Conservation (phyloP, 2,888 invertebrate species). For the Meghimatium bilineatum region DNA sequence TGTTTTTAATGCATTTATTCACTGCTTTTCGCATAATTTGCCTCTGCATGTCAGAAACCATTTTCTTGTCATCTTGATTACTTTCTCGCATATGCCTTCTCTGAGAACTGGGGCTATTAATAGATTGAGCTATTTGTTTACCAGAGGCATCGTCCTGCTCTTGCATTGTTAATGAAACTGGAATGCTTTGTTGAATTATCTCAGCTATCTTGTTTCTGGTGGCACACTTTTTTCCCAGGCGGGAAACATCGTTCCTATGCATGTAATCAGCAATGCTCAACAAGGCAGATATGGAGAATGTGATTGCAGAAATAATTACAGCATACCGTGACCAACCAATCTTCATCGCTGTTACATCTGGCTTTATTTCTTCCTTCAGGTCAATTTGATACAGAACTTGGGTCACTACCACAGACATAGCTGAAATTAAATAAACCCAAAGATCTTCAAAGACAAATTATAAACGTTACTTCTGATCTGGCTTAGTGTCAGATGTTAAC, state of each 20-base stretch:
- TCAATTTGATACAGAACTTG: conserved; percentile 44
- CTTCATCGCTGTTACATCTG: conserved; percentile 8
- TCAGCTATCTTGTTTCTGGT: conserved; percentile 11
- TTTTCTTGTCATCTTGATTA: background rate
- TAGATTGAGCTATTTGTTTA: too few species aligned
- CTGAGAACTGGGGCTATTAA: background rate
- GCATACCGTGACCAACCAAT: conserved; percentile 42
- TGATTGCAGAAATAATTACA: conserved; percentile 33
- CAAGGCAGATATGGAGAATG: conserved; percentile 19
- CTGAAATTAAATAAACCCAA: conserved; percentile 19
- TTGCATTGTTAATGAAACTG: background rate
- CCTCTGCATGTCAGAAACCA: background rate
- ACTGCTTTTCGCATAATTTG: background rate
- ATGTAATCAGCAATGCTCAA: conserved; percentile 37
- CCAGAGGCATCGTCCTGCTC: background rate
- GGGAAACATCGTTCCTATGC: background rate
- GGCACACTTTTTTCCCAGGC: background rate
- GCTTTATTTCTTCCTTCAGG: conserved; percentile 19
- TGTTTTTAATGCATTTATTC: background rate
- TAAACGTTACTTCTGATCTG: background rate
- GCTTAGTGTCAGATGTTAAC: too few species aligned
- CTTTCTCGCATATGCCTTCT: background rate
- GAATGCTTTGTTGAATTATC: background rate
- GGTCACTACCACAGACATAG: conserved; percentile 11
- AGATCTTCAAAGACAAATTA: background rate